Evolutionary conservation across 1,140 invertebrate species (phyloP).

Genomic region (Drosophila sp.): DNA sequence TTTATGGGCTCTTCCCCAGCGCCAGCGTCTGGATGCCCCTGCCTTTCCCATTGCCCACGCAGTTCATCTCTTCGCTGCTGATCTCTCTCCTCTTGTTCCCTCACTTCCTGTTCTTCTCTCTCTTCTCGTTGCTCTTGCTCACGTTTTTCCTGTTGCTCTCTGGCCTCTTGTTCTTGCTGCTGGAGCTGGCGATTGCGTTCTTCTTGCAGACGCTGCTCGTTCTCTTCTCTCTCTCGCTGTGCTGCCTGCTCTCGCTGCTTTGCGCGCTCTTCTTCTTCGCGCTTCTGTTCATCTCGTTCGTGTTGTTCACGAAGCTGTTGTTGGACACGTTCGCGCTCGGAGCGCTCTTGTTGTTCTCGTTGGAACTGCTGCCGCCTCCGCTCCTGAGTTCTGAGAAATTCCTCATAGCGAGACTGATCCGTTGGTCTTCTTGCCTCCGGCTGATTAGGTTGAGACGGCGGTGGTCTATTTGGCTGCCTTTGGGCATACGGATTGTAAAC

Average conservation of each 20-base stretch:
- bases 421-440: constrained; percentile 2
- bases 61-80: constrained; percentile 26
- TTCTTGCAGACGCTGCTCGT: constrained; percentile 17
- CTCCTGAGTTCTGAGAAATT: constrained; percentile 16
- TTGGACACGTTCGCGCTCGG: background rate
- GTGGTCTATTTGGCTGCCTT: background rate
- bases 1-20: background rate
- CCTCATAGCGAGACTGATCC: constrained; percentile 17
- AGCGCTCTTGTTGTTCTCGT: background rate
- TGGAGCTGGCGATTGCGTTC: constrained; percentile 9
- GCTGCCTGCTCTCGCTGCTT: constrained; percentile 27
- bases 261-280: background rate
- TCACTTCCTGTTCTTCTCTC: constrained; percentile 28
- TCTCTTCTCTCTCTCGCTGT: constrained; percentile 11
- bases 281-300: constrained; percentile 16
- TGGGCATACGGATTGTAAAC: constrained; percentile 29
- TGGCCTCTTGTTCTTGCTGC: constrained; percentile 13
- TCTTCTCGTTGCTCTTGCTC: constrained; percentile 21
- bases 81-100: constrained; percentile 34
- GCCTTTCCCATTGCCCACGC: constrained; percentile 20
- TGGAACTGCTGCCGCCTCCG: background rate
- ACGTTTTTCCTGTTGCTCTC: background rate
- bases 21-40: background rate
- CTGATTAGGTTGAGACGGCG: background rate
- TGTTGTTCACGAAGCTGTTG: constrained; percentile 10